Conservation (phyloP, 1,140 invertebrate genomes). For the Sitodiplosis mosellana region DNA sequence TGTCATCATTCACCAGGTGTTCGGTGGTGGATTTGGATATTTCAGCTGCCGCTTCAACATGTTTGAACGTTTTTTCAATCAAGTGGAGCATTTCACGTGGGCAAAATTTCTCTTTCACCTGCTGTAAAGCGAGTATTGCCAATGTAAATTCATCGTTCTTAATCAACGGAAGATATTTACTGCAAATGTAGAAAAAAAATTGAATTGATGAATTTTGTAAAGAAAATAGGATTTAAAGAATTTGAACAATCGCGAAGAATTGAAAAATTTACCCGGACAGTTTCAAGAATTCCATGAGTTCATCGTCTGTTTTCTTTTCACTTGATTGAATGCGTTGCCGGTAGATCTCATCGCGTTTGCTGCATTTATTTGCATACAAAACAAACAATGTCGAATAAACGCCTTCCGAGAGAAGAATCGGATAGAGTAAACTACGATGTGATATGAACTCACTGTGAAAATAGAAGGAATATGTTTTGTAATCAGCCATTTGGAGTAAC, state of each 20-base stretch:
- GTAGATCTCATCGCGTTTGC: constrained; percentile 21
- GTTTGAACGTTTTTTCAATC: constrained; percentile 21
- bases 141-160: constrained; percentile 12
- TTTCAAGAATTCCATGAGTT: constrained; percentile 11
- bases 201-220: not conserved
- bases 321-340: constrained; percentile 18
- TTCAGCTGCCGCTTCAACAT: constrained; percentile 17
- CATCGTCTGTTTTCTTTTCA: constrained; percentile 18
- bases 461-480: not conserved
- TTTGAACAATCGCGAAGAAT: too few species aligned
- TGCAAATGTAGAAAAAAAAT: constrained; percentile 3
- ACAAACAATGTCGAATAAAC: constrained; percentile 24
- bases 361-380: constrained; percentile 23
- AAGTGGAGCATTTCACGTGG: constrained; percentile 23
- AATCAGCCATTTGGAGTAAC: not conserved
- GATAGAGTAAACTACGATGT: constrained; percentile 20
- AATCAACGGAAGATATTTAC: constrained; percentile 14
- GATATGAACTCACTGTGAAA: constrained; percentile 17
- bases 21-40: too few species aligned
- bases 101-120: constrained; percentile 22
- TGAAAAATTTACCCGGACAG: constrained; percentile 10
- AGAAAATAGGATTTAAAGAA: not conserved
- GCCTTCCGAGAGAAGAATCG: constrained; percentile 20
- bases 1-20: not conserved
- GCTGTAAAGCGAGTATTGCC: constrained; percentile 17